phyloP scores from a whole-genome alignment of 2,113 vertebrate species.

The Ceratotherium simum region DNA sequence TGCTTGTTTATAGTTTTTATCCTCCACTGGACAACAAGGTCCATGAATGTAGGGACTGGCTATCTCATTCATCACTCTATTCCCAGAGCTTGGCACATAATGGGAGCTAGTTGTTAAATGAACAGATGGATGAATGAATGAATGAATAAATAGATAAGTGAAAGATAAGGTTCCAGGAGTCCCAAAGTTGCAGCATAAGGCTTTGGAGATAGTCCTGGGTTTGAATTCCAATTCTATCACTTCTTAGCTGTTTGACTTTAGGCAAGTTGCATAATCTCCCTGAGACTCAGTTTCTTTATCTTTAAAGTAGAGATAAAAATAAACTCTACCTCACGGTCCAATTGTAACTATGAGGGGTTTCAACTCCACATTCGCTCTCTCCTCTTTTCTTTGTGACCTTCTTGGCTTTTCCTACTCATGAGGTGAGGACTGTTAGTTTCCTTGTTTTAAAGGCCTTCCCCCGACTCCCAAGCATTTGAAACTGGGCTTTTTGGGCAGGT shows the following conservation, averaged over 20 bases:
- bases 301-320: not conserved
- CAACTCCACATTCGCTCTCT: not conserved
- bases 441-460: not conserved
- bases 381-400: not conserved
- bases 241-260: not conserved
- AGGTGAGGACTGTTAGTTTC: not conserved
- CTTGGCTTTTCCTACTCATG: not conserved
- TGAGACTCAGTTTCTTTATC: not conserved
- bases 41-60: not conserved
- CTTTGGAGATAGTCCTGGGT: not conserved
- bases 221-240: not conserved
- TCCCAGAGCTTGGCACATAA: not conserved
- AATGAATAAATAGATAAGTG: not conserved
- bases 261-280: not conserved
- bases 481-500: not conserved
- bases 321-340: not conserved
- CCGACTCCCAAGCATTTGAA: not conserved
- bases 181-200: not conserved
- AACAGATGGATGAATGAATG: not conserved
- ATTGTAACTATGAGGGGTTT: not conserved
- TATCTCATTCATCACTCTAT: not conserved
- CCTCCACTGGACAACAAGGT: not conserved
- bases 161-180: not conserved
- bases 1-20: constrained; percentile 3
- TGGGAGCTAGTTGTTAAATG: not conserved